Conservation (phyloP, 2,113 vertebrate genomes). For the Plecturocebus donacophilus region DNA sequence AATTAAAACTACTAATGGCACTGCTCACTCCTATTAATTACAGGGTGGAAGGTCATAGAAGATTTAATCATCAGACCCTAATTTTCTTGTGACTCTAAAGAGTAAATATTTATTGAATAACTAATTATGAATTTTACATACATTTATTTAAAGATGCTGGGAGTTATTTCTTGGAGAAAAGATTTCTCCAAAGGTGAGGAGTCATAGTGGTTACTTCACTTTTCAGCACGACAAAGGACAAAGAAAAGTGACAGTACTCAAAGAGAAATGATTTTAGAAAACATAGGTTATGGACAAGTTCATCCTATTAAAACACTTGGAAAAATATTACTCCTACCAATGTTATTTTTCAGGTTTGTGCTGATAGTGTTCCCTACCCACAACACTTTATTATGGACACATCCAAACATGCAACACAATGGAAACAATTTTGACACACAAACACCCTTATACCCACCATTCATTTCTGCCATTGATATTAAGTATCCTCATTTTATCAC, state of each 20-base stretch:
- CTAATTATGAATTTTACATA: conserved; percentile 41
- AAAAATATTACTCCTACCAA: neutral
- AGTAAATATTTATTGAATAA: conserved; percentile 58
- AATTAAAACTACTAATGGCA: conserved; percentile 33
- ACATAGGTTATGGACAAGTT: neutral
- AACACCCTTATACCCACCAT: neutral
- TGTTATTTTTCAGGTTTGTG: neutral
- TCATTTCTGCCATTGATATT: neutral
- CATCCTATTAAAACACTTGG: neutral
- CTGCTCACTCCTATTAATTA: neutral
- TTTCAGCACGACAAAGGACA: neutral
- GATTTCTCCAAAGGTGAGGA: neutral
- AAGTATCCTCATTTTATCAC: neutral
- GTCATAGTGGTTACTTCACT: neutral
- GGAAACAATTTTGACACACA: neutral
- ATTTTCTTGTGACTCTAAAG: conserved; percentile 48
- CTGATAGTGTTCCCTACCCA: neutral
- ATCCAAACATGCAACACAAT: neutral
- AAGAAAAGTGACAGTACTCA: neutral
- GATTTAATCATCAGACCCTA: conserved; percentile 37
- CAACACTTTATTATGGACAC: neutral
- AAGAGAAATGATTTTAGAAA: neutral
- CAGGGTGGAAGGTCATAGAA: neutral
- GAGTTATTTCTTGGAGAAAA: neutral
- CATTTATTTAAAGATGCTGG: neutral